phyloP scores from a whole-genome alignment of 2,797 vertebrate species.

The Enteromius anoplus region DNA sequence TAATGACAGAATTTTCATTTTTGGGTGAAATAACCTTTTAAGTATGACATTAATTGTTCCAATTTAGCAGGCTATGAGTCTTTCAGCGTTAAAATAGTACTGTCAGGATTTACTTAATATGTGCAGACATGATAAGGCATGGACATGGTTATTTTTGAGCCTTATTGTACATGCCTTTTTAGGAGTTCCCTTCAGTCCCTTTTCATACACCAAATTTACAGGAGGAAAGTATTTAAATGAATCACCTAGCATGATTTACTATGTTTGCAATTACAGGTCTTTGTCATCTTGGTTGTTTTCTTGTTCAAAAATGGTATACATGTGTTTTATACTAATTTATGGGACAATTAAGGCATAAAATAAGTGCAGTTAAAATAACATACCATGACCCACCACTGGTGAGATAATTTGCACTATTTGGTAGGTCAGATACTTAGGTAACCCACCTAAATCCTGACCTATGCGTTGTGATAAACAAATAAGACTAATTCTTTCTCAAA shows the following conservation, averaged over 20 bases:
- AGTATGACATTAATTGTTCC: too few species aligned
- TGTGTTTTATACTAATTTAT: neutral
- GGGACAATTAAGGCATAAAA: neutral
- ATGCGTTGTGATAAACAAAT: neutral
- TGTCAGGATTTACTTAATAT: too few species aligned
- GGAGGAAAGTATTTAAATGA: too few species aligned
- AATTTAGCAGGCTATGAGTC: neutral
- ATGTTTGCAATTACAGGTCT: neutral
- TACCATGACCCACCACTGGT: neutral
- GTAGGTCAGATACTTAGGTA: neutral
- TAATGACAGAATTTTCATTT: too few species aligned
- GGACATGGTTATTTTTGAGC: too few species aligned
- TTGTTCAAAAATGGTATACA: neutral
- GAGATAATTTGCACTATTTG: neutral
- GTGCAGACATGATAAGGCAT: too few species aligned
- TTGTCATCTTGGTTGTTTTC: neutral
- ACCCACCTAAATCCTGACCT: neutral
- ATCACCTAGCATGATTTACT: too few species aligned
- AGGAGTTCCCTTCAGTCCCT: too few species aligned
- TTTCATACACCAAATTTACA: too few species aligned
- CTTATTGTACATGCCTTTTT: too few species aligned
- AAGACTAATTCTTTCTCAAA: conserved; percentile 25
- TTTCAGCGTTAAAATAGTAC: too few species aligned
- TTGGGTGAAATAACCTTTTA: too few species aligned
- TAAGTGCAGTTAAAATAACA: neutral